Evolutionary conservation across 2,797 vertebrate species (phyloP).

Genomic region (Rhinoraja longicauda): DNA sequence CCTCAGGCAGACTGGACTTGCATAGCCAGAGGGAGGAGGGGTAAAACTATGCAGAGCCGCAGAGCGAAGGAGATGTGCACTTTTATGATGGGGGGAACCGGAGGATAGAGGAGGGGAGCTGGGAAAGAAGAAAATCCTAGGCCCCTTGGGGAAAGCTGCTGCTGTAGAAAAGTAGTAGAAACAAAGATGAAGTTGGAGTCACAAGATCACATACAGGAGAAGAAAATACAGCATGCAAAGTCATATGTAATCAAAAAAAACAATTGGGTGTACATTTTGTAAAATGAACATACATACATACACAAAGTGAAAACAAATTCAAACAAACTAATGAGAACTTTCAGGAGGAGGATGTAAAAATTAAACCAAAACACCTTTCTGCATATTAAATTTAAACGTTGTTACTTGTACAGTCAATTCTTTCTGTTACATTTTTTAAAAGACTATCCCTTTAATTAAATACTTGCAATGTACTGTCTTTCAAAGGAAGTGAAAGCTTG

Average conservation of each 20-base stretch:
- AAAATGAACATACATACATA: slow-evolving; percentile 23
- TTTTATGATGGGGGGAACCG: slow-evolving; percentile 71
- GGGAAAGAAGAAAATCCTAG: slow-evolving; percentile 81
- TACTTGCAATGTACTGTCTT: neutral
- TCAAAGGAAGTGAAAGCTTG: neutral
- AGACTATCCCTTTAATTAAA: neutral
- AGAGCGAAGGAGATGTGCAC: slow-evolving; percentile 67
- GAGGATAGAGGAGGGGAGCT: slow-evolving; percentile 79
- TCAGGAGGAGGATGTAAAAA: slow-evolving; percentile 23
- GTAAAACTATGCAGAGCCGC: slow-evolving; percentile 61
- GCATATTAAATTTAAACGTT: neutral
- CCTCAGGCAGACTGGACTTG: slow-evolving; percentile 84
- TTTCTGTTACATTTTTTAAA: neutral
- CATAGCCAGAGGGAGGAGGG: slow-evolving; percentile 67
- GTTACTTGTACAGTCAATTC: neutral
- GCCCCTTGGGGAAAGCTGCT: slow-evolving; percentile 68
- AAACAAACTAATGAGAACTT: slow-evolving; percentile 23
- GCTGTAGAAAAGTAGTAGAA: slow-evolving; percentile 65
- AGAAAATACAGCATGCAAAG: slow-evolving; percentile 42
- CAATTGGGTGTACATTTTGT: slow-evolving; percentile 31
- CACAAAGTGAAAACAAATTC: neutral
- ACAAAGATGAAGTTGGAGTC: slow-evolving; percentile 56
- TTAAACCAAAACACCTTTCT: slow-evolving; percentile 1
- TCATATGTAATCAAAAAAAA: slow-evolving; percentile 30
- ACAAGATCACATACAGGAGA: slow-evolving; percentile 55